phyloP scores from a whole-genome alignment of 2,888 invertebrate species.

The Epistrophe grossulariae region DNA sequence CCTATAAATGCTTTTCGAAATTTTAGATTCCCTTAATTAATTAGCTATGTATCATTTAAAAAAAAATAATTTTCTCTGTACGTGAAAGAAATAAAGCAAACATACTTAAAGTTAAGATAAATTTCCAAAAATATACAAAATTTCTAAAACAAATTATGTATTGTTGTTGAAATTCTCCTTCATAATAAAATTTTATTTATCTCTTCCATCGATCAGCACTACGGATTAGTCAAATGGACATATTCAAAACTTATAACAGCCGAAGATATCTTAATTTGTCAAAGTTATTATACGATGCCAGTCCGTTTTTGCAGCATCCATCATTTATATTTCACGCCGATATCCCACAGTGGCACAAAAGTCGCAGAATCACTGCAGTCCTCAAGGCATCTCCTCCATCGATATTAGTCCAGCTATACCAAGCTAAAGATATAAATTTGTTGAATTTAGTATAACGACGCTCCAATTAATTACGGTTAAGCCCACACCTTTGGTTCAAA shows the following conservation, averaged over 20 bases:
- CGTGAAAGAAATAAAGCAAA: too few relatives aligned
- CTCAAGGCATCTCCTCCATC: not conserved
- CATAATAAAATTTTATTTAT: constrained; percentile 1
- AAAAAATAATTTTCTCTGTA: too few relatives aligned
- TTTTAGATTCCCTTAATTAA: too few relatives aligned
- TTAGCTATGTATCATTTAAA: too few relatives aligned
- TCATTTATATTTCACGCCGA: constrained; percentile 65
- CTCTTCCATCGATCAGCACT: constrained; percentile 30
- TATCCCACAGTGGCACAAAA: constrained; percentile 47
- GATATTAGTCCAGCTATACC: constrained; percentile 20
- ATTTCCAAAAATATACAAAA: too few relatives aligned
- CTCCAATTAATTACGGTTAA: constrained; percentile 72
- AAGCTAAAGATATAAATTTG: constrained; percentile 69
- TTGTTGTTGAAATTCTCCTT: not conserved
- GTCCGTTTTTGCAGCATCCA: constrained; percentile 56
- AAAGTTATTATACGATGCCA: constrained; percentile 65
- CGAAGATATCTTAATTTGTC: constrained; percentile 72
- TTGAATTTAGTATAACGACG: constrained; percentile 70
- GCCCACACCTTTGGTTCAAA: constrained; percentile 61
- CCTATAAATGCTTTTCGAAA: too few relatives aligned
- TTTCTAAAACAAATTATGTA: too few relatives aligned
- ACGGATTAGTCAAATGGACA: constrained; percentile 54
- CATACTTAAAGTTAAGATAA: too few relatives aligned
- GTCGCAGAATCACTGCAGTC: constrained; percentile 21
- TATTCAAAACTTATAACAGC: constrained; percentile 47